Conservation (phyloP, 2,797 vertebrate species). For the Propithecus perrieri region DNA sequence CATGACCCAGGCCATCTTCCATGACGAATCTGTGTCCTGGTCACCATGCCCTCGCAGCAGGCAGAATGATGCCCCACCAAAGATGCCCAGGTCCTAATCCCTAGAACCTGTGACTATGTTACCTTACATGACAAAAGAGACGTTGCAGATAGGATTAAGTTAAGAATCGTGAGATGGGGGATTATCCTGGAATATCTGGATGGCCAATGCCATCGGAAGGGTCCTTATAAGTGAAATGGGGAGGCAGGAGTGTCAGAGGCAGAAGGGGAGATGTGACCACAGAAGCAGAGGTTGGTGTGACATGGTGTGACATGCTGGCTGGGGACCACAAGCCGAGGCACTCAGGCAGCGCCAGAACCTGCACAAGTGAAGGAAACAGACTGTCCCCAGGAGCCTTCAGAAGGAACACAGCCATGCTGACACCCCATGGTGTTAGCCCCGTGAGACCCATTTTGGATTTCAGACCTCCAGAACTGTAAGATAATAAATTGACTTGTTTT, state of each 20-base stretch:
- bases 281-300: background rate
- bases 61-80: background rate
- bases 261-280: background rate
- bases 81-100: background rate
- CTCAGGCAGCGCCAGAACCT: background rate
- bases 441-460: background rate
- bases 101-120: background rate
- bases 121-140: background rate
- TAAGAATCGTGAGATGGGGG: background rate
- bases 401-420: background rate
- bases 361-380: background rate
- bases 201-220: background rate
- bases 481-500: background rate
- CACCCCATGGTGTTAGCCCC: background rate
- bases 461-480: background rate
- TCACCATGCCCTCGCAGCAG: background rate
- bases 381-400: background rate
- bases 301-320: background rate
- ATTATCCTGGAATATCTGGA: background rate
- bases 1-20: background rate
- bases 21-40: background rate
- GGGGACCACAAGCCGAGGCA: background rate
- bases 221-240: background rate
- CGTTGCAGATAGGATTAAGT: background rate
- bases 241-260: background rate